A percentile compares a stretch with the other conserved stretches of the same genome.
Conservation (phyloP, 2,113 vertebrate genomes). For the Sebastes schlegelii region DNA sequence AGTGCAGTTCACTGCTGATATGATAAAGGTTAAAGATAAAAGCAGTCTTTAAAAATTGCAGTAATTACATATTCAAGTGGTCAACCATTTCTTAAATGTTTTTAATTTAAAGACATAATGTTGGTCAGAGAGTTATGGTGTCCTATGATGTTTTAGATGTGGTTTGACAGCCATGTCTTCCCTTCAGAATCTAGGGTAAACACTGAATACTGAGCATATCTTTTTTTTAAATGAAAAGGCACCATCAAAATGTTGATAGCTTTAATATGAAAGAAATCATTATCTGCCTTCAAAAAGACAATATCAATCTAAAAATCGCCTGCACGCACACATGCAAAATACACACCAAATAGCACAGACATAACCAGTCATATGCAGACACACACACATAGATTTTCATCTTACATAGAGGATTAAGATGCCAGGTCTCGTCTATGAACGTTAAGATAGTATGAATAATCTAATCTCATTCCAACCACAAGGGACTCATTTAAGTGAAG, state of each 20-base stretch:
- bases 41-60: background rate
- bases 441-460: constrained; percentile 22
- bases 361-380: background rate
- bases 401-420: constrained; percentile 47
- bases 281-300: background rate
- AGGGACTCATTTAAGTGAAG: constrained; percentile 42
- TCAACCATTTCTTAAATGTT: background rate
- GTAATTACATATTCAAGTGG: background rate
- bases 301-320: background rate
- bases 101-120: background rate
- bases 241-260: background rate
- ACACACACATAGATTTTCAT: constrained; percentile 29
- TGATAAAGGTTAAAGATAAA: background rate
- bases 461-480: constrained; percentile 46
- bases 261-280: background rate
- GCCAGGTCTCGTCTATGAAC: constrained; percentile 12
- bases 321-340: background rate
- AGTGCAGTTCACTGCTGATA: background rate
- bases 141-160: background rate
- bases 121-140: background rate
- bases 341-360: background rate
- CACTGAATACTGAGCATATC: background rate
- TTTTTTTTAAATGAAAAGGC: background rate
- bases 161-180: background rate
- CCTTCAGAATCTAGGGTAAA: background rate